These are phyloP conservation scores for Carapus acus DNA, from an alignment of 2,797 vertebrate genomes.

Conservation along the genomic window DNA sequence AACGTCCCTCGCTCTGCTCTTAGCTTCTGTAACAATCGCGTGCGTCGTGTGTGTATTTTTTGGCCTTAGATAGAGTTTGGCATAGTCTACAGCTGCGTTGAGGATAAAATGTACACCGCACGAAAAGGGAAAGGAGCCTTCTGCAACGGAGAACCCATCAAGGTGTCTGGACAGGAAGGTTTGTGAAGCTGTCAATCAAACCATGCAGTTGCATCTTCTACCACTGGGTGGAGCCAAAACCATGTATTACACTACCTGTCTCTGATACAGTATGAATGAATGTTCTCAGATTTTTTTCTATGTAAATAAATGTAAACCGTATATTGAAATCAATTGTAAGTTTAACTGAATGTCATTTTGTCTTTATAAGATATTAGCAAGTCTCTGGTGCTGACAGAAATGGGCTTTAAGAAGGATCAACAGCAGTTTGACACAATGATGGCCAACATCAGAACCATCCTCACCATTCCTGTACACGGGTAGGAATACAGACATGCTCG, in stretches of 20 bases:
- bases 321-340: too few species aligned
- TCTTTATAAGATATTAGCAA: conserved; percentile 79
- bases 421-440: conserved; percentile 78
- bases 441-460: conserved; percentile 82
- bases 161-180: conserved; percentile 86
- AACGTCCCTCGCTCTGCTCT: conserved; percentile 30
- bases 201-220: conserved; percentile 20
- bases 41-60: conserved; percentile 22
- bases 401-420: conserved; percentile 80
- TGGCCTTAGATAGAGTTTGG: conserved; percentile 84
- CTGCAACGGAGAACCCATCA: conserved; percentile 84
- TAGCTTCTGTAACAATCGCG: conserved; percentile 5
- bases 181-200: too few species aligned
- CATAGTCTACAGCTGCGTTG: conserved; percentile 90
- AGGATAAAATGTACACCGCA: conserved; percentile 93
- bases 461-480: conserved; percentile 91
- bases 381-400: conserved; percentile 87
- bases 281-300: too few species aligned
- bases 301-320: too few species aligned
- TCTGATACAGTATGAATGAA: neutral
- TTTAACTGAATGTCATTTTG: too few species aligned
- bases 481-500: conserved; percentile 55
- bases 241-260: neutral
- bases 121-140: conserved; percentile 85
- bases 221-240: conserved; percentile 51